phyloP scores from a whole-genome alignment of 2,888 invertebrate species.

The Pandemis cinnamomeana region DNA sequence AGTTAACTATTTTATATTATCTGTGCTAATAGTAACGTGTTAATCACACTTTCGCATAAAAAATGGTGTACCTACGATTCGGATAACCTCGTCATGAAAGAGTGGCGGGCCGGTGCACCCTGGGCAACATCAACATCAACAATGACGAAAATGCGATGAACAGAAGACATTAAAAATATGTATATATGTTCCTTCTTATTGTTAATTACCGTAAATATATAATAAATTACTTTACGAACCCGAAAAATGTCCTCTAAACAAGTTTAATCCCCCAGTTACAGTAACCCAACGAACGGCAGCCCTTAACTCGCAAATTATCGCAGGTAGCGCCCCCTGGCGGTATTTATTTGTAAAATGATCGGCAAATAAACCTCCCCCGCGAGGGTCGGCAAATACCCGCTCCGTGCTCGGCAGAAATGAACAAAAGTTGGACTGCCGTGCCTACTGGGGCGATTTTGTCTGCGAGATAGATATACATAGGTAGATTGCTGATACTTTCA shows the following conservation, averaged over 20 bases:
- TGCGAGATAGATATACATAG: constrained; percentile 44
- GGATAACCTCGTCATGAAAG: no score
- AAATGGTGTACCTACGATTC: no score
- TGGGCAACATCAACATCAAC: no score
- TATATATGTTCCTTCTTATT: no score
- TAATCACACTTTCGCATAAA: no score
- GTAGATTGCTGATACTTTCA: neutral
- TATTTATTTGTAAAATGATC: constrained; percentile 80
- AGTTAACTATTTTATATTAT: no score
- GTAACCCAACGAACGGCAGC: constrained; percentile 41
- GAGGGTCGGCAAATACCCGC: constrained; percentile 54
- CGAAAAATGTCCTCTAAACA: neutral
- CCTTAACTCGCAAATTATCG: constrained; percentile 53
- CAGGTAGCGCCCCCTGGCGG: constrained; percentile 56
- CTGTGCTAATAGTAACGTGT: no score
- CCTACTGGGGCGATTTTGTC: constrained; percentile 42
- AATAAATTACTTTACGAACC: neutral
- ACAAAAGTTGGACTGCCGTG: constrained; percentile 49
- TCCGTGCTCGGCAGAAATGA: constrained; percentile 52
- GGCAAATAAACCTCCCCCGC: constrained; percentile 68
- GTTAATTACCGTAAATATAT: no score
- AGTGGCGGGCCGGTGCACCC: no score
- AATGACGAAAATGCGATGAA: no score
- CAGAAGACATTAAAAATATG: no score
- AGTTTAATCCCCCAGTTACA: constrained; percentile 35